Evolutionary conservation across 1,140 invertebrate species (phyloP), one percentile per base, ranked within the genome.

Genomic region (Neotoxoptera formosana): DNA sequence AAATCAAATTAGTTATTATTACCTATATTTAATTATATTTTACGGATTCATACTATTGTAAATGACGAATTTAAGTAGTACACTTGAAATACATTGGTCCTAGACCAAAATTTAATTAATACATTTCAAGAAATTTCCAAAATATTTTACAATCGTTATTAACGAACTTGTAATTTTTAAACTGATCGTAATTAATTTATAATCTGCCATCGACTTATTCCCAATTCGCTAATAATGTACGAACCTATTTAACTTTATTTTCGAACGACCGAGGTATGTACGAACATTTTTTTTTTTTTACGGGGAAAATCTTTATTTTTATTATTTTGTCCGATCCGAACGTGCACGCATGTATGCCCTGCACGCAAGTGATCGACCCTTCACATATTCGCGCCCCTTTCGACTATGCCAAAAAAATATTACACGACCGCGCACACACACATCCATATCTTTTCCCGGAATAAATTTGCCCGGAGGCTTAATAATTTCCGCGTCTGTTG

Each of bases 401-500:
- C 34, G 36, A 60, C 88, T 36, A n/a, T n/a, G 56, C 25, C 53
- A 45, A 67, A 67, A 60, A 67, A 45, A 36, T 20, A 25, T 89
- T 41, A 60, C n/a, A 56, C 25, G 56, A 89, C 23, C 53, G 36
- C 34, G 51, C 67, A 90, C 25, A 14, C 53, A 36, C 34, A 41
- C 53, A 30, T 90, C 53, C 36, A 67, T 90, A 67, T 90, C 89
- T 90, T 90, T 90, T 45, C 14, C 36, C 56, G 89, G 89, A 67
- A 90, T 90, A 90, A 60, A 90, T 90, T 60, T 90, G 20, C 56
- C 51, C 89, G 7, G 41, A 90, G 89, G 89, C 89, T 90, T 90
- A 90, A 90, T 67, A 67, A 90, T 67, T 90, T 90, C 36, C 53
- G 56, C 89, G 89, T 90, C 89, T 90, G 89, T 60, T 67, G 89